phyloP scores from a whole-genome alignment of 2,888 invertebrate species.

The Drosophila paramelanica region DNA sequence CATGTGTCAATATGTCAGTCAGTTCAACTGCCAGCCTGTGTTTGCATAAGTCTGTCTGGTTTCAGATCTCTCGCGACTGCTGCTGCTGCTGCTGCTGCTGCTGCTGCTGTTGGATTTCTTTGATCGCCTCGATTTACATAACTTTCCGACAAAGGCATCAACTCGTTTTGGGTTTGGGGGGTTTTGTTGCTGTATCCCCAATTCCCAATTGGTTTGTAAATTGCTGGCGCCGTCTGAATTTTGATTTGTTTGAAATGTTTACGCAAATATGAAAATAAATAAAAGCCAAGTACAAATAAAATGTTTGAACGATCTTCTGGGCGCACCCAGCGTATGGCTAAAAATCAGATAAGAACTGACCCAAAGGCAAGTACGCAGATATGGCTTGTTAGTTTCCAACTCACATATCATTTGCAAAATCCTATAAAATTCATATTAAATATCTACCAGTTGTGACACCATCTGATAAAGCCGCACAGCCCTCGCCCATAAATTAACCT shows the following conservation, averaged over 20 bases:
- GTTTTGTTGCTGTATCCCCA: constrained; percentile 24
- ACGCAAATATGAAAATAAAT: constrained; percentile 70
- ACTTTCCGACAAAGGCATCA: constrained; percentile 71
- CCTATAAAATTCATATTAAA: constrained; percentile 56
- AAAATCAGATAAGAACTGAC: constrained; percentile 50
- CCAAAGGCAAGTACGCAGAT: constrained; percentile 11
- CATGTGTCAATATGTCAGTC: constrained; percentile 77
- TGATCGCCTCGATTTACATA: constrained; percentile 72
- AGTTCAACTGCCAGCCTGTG: constrained; percentile 59
- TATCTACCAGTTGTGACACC: constrained; percentile 65
- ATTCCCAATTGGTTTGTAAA: constrained; percentile 55
- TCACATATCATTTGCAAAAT: constrained; percentile 54
- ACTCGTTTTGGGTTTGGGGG: constrained; percentile 26
- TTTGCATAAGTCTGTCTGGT: constrained; percentile 67
- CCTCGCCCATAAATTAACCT: constrained; percentile 57
- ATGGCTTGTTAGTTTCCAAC: constrained; percentile 36
- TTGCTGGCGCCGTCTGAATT: constrained; percentile 78
- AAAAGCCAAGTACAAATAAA: constrained; percentile 39
- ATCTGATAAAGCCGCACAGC: constrained; percentile 62
- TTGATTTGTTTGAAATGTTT: constrained; percentile 62
- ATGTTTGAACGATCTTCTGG: constrained; percentile 23
- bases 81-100: constrained; percentile 27
- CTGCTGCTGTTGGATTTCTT: constrained; percentile 43
- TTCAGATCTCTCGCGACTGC: constrained; percentile 42
- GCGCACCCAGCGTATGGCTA: constrained; percentile 35